Conservation (phyloP, 2,888 invertebrate genomes). For the Eupithecia inturbata region DNA sequence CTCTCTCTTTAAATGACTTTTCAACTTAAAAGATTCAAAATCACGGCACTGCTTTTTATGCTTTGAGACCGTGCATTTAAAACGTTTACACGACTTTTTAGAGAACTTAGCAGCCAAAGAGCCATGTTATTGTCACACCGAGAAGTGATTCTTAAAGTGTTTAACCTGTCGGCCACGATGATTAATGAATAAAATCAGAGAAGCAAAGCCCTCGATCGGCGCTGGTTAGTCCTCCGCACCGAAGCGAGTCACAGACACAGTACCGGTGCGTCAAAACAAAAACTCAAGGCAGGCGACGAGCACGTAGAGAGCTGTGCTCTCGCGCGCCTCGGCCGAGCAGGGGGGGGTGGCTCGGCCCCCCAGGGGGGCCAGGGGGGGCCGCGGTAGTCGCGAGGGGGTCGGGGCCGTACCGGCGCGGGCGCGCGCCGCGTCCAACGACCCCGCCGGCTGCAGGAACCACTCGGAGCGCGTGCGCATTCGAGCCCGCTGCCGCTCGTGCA, state of each 20-base stretch:
- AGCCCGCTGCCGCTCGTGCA: slow-evolving; percentile 97
- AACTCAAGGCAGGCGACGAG: slow-evolving; percentile 84
- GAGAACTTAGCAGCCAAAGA: neutral
- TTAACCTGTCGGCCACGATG: neutral
- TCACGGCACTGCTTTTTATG: neutral
- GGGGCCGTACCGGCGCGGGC: slow-evolving; percentile 75
- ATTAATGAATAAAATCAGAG: slow-evolving; percentile 24
- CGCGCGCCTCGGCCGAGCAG: slow-evolving; percentile 60
- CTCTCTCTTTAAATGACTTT: slow-evolving; percentile 24
- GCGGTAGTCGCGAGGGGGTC: slow-evolving; percentile 44
- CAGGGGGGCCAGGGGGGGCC: slow-evolving; percentile 41
- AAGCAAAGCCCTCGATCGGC: slow-evolving; percentile 57
- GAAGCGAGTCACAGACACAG: slow-evolving; percentile 76
- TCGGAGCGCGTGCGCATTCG: slow-evolving; percentile 98
- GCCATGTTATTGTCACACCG: neutral
- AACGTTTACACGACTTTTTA: neutral
- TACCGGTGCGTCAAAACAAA: slow-evolving; percentile 82
- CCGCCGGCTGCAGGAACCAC: slow-evolving; percentile 95
- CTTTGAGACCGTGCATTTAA: neutral
- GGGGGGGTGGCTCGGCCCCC: slow-evolving; percentile 40
- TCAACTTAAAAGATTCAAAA: neutral
- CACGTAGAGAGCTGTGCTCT: slow-evolving; percentile 80
- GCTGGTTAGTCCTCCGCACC: slow-evolving; percentile 74
- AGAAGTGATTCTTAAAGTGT: neutral
- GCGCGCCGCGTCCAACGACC: slow-evolving; percentile 78